phyloP scores from a whole-genome alignment of 1,140 invertebrate species.

The Steinernema khuongi region DNA sequence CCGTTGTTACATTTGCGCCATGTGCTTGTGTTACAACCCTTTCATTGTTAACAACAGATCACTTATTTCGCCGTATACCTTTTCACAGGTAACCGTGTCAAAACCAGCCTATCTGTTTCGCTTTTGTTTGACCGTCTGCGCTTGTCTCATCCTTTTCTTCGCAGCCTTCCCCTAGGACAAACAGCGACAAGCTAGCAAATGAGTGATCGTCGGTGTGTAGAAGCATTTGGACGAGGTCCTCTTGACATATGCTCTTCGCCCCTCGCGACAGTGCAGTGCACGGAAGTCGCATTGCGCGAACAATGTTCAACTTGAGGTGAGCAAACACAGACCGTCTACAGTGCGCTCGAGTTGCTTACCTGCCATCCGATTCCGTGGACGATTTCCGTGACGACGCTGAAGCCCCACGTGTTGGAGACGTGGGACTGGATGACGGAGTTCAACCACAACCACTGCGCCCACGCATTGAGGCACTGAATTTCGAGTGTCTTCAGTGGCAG shows the following conservation, averaged over 20 bases:
- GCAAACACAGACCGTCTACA: neutral
- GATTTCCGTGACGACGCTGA: conserved; percentile 46
- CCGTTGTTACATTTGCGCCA: too few species aligned
- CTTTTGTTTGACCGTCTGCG: too few species aligned
- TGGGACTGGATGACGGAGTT: conserved; percentile 51
- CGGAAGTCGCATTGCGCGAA: conserved; percentile 4
- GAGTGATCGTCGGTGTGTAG: conserved; percentile 5
- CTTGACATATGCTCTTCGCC: conserved; percentile 11
- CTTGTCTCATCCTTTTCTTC: too few species aligned
- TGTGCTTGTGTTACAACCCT: too few species aligned
- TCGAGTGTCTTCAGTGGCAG: neutral
- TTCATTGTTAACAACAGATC: too few species aligned
- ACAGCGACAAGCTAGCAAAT: neutral
- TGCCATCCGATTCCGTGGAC: conserved; percentile 50
- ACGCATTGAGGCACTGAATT: conserved; percentile 39
- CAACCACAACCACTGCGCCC: conserved; percentile 49
- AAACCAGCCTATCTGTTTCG: too few species aligned
- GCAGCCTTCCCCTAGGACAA: neutral
- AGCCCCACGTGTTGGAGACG: conserved; percentile 48
- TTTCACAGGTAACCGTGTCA: too few species aligned
- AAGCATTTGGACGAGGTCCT: neutral
- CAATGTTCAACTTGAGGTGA: neutral
- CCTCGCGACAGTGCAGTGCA: neutral
- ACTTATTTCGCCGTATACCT: too few species aligned
- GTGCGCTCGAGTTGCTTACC: conserved; percentile 25